phyloP scores from a whole-genome alignment of 2,888 invertebrate species.

The Acleris emargana region DNA sequence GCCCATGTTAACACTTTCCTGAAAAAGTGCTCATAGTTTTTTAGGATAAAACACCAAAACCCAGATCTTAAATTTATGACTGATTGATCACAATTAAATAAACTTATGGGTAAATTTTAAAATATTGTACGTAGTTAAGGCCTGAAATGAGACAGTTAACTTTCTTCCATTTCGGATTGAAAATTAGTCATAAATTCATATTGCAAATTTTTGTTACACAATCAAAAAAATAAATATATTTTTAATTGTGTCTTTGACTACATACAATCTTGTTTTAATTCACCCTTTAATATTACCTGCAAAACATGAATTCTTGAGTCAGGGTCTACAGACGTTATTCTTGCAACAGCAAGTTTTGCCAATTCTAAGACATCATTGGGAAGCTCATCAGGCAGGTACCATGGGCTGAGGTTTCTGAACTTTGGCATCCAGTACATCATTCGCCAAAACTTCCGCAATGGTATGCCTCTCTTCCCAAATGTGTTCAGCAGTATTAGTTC shows the following conservation, averaged over 20 bases:
- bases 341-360: constrained; percentile 91
- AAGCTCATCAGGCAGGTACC: constrained; percentile 90
- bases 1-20: no score
- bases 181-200: no score
- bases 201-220: no score
- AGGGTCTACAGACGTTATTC: constrained; percentile 93
- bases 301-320: constrained; percentile 86
- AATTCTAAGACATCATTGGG: constrained; percentile 90
- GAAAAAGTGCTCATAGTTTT: no score
- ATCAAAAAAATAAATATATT: no score
- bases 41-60: neutral
- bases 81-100: neutral
- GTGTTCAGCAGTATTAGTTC: constrained; percentile 91
- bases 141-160: no score
- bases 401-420: constrained; percentile 95
- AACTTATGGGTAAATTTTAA: no score
- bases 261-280: no score
- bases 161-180: no score
- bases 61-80: no score
- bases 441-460: constrained; percentile 89
- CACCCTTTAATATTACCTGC: constrained; percentile 71
- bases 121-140: no score
- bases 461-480: constrained; percentile 91
- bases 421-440: constrained; percentile 98
- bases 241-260: no score